Evolutionary conservation across 1,140 invertebrate species (phyloP).

Genomic region (Reticulitermes speratus): DNA sequence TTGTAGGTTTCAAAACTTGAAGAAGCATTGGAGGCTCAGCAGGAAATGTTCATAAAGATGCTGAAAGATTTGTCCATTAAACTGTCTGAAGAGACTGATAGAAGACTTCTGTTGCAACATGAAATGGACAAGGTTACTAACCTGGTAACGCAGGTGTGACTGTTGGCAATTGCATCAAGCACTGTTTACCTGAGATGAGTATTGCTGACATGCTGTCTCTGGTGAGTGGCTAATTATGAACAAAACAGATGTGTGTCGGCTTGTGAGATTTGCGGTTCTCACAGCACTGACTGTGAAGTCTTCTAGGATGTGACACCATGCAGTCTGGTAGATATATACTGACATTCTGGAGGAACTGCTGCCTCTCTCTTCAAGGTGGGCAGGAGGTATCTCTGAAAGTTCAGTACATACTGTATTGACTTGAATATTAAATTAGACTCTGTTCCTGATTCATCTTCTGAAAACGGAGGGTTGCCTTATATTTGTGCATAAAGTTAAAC

Average conservation of each 20-base stretch:
- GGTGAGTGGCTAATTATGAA: neutral
- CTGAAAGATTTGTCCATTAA: conserved; percentile 37
- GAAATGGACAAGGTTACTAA: conserved; percentile 40
- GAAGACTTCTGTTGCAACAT: conserved; percentile 36
- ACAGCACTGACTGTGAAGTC: too few species aligned
- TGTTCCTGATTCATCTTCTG: too few species aligned
- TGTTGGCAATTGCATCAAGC: neutral
- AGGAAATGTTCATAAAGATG: conserved; percentile 32
- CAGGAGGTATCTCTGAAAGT: too few species aligned
- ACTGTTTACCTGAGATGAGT: neutral
- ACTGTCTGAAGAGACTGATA: conserved; percentile 38
- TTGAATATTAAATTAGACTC: too few species aligned
- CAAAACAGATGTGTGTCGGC: neutral
- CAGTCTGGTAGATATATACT: too few species aligned
- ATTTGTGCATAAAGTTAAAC: too few species aligned
- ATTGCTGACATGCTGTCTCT: neutral
- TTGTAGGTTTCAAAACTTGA: conserved; percentile 33
- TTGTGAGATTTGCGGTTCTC: neutral
- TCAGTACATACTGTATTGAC: too few species aligned
- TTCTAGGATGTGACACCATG: too few species aligned
- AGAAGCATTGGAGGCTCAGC: conserved; percentile 33
- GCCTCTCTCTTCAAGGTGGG: too few species aligned
- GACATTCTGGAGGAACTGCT: too few species aligned
- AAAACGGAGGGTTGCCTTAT: too few species aligned
- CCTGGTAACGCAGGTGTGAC: conserved; percentile 40